Conservation (phyloP, 2,113 vertebrate genomes). For the Hepsetus odoe region DNA sequence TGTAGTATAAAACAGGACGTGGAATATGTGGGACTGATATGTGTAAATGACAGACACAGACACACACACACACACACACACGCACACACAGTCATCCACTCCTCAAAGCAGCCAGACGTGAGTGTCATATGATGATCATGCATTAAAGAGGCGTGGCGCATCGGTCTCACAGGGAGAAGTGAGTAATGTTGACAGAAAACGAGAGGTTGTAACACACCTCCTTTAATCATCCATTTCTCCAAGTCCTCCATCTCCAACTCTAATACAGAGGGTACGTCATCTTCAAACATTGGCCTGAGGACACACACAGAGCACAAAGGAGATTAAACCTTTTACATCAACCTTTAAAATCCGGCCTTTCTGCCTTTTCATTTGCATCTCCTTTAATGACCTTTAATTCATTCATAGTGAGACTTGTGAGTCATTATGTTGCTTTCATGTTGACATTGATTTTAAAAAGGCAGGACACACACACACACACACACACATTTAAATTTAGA, state of each 20-base stretch:
- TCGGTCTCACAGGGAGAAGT: neutral
- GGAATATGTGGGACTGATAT: too few species aligned
- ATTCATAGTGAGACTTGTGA: too few species aligned
- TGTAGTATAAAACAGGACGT: too few species aligned
- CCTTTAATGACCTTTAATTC: too few species aligned
- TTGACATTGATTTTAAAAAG: too few species aligned
- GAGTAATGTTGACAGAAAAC: neutral
- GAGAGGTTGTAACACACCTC: slow-evolving; percentile 68
- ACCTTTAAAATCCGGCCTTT: too few species aligned
- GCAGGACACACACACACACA: too few species aligned
- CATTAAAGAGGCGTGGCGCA: neutral
- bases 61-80: neutral
- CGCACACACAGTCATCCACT: neutral
- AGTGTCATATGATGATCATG: slow-evolving; percentile 4
- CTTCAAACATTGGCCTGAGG: slow-evolving; percentile 95
- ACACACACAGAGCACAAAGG: neutral
- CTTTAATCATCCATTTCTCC: slow-evolving; percentile 93
- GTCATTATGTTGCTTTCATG: too few species aligned
- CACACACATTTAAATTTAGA: too few species aligned
- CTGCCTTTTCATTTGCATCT: too few species aligned
- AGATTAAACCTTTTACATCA: too few species aligned
- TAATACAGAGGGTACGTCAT: slow-evolving; percentile 95
- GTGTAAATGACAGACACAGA: too few species aligned
- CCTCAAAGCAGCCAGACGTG: neutral
- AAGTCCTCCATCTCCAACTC: slow-evolving; percentile 98